These are phyloP conservation scores for Cebus imitator DNA, from an alignment of 2,113 vertebrate genomes.

Conservation along the genomic window DNA sequence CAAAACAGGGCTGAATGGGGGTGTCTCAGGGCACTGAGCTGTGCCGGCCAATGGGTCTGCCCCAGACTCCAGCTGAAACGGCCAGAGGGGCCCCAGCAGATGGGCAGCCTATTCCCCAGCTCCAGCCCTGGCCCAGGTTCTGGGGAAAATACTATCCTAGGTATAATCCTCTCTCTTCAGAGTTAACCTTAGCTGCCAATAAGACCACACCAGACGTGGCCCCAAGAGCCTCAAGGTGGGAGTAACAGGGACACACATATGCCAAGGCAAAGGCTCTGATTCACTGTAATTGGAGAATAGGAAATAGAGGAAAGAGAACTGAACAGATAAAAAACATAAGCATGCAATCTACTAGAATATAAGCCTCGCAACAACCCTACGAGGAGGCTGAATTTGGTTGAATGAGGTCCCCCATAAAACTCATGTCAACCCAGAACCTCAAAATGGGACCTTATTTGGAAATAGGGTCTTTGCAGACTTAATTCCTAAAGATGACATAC, in stretches of 20 bases:
- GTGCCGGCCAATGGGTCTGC: background rate
- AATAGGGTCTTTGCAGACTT: background rate
- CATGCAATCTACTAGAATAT: background rate
- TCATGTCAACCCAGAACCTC: background rate
- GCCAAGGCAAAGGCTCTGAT: background rate
- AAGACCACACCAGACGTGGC: background rate
- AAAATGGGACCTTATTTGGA: background rate
- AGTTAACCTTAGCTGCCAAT: background rate
- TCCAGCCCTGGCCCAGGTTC: background rate
- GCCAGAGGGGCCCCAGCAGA: background rate
- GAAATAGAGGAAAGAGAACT: background rate
- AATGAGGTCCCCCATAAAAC: background rate
- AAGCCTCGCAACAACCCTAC: background rate
- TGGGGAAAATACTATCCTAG: background rate
- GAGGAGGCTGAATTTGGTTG: background rate
- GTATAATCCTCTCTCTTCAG: background rate
- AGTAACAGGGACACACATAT: background rate
- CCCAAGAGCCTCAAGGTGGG: background rate
- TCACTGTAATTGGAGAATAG: background rate
- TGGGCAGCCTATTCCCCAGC: fast-evolving
- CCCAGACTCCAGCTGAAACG: background rate
- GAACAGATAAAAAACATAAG: background rate
- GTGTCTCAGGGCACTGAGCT: background rate
- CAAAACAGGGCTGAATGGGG: background rate
- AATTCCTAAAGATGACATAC: background rate